Base-by-base conservation (phyloP, 2,113 vertebrate genomes). In the Pterophyllum scalare region DNA sequence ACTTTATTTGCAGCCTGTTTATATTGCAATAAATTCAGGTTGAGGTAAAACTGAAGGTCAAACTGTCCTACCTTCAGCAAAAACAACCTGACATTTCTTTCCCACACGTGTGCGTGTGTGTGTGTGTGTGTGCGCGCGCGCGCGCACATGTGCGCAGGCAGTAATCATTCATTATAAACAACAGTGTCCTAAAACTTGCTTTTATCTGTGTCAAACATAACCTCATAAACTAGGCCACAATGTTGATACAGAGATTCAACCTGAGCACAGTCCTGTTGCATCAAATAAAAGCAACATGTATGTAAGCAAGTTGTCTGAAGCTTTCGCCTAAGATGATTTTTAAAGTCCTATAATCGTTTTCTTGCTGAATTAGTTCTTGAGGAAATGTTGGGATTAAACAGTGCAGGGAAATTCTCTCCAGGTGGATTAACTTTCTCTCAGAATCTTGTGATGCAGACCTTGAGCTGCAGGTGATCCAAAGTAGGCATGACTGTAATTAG, bases 401-500 rank as follows among this genome's bases (percentile, higher is more conserved):
- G n/a, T 24, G 46, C n/a, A 33, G 52, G 79, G 78, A 59, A 86
- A 88, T 92, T 92, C 87, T 84, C 22, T 22, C 65, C 81, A 81
- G 89, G 74, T 94, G 91, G 93, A 94, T 94, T 93, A 92, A 88
- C 86, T 26, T 60, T 87, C 20, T 85, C 85, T 84, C 67, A 82
- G 80, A 93, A 91, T 91, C 85, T 90, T 89, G 85, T 92, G 88
- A 89, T 91, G 59, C 49, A 49, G 86, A 79, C 7, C 79, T 87
- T 82, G 70, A 87, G 28, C 83, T 79, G 65, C 46, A 79, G 49
- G 80, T 78, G 59, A 80, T 84, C 76, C 82, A 85, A 83, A 91
- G 62, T 49, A 88, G 80, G 75, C 52, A 20, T 79, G 74, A 86
- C 61, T 77, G 77, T 81, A 92, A 83, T 80, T 87, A 59, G 84